A percentile compares a stretch with the other conserved stretches of the same genome.
phyloP scores from a whole-genome alignment of 2,113 vertebrate genomes.

The Rutilus rutilus region DNA sequence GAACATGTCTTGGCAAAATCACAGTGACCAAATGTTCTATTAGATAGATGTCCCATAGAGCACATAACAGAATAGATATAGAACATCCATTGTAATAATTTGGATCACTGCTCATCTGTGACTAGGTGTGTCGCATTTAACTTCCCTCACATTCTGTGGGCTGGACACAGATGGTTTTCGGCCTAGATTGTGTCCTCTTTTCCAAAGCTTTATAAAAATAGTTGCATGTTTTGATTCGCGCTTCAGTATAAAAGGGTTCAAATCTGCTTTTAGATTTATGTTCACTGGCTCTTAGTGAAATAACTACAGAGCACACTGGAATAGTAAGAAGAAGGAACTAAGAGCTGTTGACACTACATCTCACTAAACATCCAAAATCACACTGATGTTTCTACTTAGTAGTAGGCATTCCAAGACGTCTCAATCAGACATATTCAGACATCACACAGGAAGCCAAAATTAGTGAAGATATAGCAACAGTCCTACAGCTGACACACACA shows the following conservation, averaged over 20 bases:
- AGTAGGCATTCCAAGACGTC: neutral
- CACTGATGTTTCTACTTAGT: neutral
- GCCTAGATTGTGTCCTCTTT: neutral
- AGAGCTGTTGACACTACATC: neutral
- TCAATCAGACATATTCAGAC: neutral
- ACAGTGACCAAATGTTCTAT: neutral
- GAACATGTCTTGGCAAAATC: too few relatives aligned
- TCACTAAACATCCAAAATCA: conserved; percentile 16
- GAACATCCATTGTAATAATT: neutral
- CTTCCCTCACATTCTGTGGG: neutral
- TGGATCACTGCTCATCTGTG: conserved; percentile 6
- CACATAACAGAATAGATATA: neutral
- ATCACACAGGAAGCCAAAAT: conserved; percentile 11
- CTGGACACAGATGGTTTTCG: neutral
- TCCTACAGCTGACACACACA: neutral
- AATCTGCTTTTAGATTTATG: conserved; percentile 2
- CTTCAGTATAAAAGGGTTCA: neutral
- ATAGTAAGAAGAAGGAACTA: neutral
- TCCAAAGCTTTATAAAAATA: neutral
- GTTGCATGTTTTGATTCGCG: neutral
- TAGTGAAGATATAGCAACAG: neutral
- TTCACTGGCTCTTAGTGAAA: neutral
- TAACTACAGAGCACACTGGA: neutral
- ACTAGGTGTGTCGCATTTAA: conserved; percentile 9
- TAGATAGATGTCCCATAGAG: neutral